Base-by-base conservation (phyloP, 1,140 invertebrate genomes). In the Microplitis demolitor region DNA sequence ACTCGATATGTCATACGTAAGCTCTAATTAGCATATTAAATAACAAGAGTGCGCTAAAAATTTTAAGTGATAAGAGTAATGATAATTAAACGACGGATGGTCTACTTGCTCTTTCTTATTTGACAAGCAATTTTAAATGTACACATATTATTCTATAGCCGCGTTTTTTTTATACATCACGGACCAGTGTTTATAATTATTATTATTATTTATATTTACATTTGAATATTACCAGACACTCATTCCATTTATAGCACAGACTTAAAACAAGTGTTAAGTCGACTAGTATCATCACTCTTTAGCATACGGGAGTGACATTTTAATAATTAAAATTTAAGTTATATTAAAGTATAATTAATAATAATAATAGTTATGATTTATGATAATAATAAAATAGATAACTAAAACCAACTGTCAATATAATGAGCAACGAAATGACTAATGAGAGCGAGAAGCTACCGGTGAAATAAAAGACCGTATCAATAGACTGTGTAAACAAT, bases 201-300 rank as follows among this genome's bases (percentile, higher is more conserved):
- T 45, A 45, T 45, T 45, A 45, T 45, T 34, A 61, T 31, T 66
- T 45, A 5, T 33, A 66, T 66, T 66, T 51, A 53, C 66, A 54
- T 24, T 33, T 53, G 4, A 50, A 24, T 58, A 58, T 58, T 58
- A 58, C 16, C 4, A 39, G 6, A 45, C 66, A 68, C 39, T 56
- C 54, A 68, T 14, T 58, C 37, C 58, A 39, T 68, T 58, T 58
- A 39, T 39, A 68, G 34, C 35, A 45, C 35, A 68, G 16, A 68
- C 53, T 68, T 35, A 66, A 58, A 72, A 72, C n/a, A 24, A 24
- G 53, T 54, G 37, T 72, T 39, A 72, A 67, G 58, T 72, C 64
- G 71, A 72, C 71, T 72, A 72, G 71, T 67, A 72, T 72, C 13
- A 60, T 67, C 63, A 61, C 63, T 60, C 54, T 33, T 6, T 16